Evolutionary conservation across 2,113 vertebrate genomes (phyloP).

Genomic region (Penelope pileata): DNA sequence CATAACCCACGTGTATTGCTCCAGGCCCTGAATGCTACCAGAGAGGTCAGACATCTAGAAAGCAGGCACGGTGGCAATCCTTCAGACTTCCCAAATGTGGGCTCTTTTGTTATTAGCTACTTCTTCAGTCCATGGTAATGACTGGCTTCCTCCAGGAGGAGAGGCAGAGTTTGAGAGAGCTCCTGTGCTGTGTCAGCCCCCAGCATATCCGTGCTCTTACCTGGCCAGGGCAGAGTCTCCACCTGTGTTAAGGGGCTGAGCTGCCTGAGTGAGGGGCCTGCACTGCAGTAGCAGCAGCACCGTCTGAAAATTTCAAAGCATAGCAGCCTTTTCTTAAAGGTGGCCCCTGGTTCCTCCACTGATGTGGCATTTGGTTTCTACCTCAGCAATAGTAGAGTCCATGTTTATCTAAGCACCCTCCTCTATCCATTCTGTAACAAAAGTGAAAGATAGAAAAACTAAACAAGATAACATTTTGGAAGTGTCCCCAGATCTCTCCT

Average conservation of each 20-base stretch:
- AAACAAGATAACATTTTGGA: neutral
- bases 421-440: neutral
- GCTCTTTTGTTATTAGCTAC: neutral
- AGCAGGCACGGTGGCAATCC: neutral
- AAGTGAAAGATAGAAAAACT: neutral
- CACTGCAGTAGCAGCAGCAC: neutral
- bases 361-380: neutral
- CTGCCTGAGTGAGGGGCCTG: too few relatives aligned
- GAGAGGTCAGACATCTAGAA: neutral
- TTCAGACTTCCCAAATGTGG: neutral
- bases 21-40: neutral
- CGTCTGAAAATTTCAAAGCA: neutral
- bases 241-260: neutral
- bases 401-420: neutral
- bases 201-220: neutral
- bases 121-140: neutral
- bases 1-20: neutral
- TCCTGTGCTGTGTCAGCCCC: accelerated
- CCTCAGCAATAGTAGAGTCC: neutral
- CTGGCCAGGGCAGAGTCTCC: accelerated
- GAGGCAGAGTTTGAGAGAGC: neutral
- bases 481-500: neutral
- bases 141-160: neutral
- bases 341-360: neutral
- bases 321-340: neutral